Evolutionary conservation across 2,888 invertebrate genomes (phyloP), one percentile per base, ranked within the genome.

Genomic region (Cylloceria caligata): DNA sequence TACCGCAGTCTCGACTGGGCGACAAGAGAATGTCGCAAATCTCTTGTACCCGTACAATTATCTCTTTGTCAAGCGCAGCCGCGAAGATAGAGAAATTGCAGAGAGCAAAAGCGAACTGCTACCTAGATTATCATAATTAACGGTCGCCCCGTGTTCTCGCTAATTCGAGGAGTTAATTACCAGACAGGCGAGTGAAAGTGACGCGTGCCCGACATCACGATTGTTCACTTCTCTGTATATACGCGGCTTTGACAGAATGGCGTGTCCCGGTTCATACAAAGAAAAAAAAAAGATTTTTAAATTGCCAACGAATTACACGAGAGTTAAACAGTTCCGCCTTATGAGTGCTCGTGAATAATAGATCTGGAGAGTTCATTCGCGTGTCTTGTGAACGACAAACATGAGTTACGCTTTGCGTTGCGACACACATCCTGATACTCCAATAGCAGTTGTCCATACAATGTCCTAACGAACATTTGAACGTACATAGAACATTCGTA

Each of bases 41-140:
- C 80, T 80, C 80, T 68, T 57, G 72, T 55, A 74, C 71, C 34
- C 36, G 65, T 73, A 80, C 78, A 83, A 88, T 88, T 87, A 88
- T 87, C 85, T 86, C 85, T 84, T 86, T 86, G 86, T 84, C 82
- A 83, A 86, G 84, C 83, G 83, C 69, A 39, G 72, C 67, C 80
- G 78, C 79, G 81, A 79, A 62, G 52, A 80, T 68, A 55, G 74
- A 81, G 71, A 30, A 81, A 76, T 81, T 76, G 57, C 52, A 34
- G 47, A 9, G 72, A 19, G 24, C 45, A 6, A 11, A 19, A 60
- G 64, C 67, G 34, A 34, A 78, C 30, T 19, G 60, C 69, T 83
- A 83, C 82, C 75, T 84, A 82, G 81, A 86, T 88, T 89, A 87
- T 87, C 85, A 83, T 87, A 89, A 89, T 89, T 88, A 88, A 89